Evolutionary conservation across 1,140 invertebrate genomes (phyloP), one percentile per base, ranked within the genome.

Genomic region (Aphaenogaster rudis): DNA sequence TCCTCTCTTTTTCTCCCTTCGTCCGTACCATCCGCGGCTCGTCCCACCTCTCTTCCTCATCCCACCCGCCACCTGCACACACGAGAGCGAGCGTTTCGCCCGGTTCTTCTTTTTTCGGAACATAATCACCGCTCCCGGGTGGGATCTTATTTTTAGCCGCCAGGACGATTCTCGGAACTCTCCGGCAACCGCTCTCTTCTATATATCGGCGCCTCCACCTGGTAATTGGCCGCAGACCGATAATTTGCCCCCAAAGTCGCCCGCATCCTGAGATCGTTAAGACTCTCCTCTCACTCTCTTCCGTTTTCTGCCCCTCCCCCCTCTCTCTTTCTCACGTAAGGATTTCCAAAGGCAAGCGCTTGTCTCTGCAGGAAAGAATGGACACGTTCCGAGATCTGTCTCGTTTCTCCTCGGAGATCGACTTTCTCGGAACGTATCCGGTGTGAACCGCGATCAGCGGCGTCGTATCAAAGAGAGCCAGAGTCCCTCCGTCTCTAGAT

Each of bases 81-180:
- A 66, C 87, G 72, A 85, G 86, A 85, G 81, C 90, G 82, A 85
- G 81, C 91, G 92, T 92, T 92, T 92, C 92, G 89, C 86, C 78
- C 59, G 63, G 45, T 91, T 93, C 91, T 93, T 84, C 92, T 93
- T 94, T 93, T 95, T 94, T 94, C 90, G 92, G 93, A 92, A 92
- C 92, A 94, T 94, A 95, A 95, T 95, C 93, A 91, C 88, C 91
- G 94, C 94, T 94, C 94, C 93, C 94, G 93, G 94, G 94, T 95
- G 94, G 94, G 94, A 94, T 95, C 88, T 94, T 95, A 95, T 94
- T 95, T 95, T 95, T 95, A 95, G 94, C 92, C 85, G 72, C 88
- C 78, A 54, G 92, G 87, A 91, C 90, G 92, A 94, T 95, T 95
- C 94, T 94, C 91, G 90, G 94, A 95, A 95, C 90, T 88, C 92